A percentile compares a stretch with the other conserved stretches of the same genome.
Conservation (phyloP, 37 sponge, comb jelly and placozoan genomes). For the Oopsacas minuta region DNA sequence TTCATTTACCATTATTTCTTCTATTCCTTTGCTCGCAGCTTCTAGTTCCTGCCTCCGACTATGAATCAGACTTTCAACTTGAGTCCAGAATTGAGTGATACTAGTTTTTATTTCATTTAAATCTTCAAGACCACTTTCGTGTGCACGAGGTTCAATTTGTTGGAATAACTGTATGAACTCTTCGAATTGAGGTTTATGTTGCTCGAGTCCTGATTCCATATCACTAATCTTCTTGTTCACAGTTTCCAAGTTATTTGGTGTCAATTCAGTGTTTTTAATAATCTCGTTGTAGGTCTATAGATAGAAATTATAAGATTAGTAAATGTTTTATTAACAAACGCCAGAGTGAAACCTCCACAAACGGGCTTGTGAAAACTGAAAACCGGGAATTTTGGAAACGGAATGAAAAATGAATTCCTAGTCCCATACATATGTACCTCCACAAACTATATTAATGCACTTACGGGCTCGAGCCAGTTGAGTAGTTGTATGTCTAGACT, state of each 20-base stretch:
- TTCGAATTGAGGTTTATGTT: neutral
- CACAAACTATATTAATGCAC: neutral
- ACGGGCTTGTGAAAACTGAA: no score
- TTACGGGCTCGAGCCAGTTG: conserved; percentile 8
- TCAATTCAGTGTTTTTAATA: neutral
- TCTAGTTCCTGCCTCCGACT: neutral
- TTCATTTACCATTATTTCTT: conserved; percentile 10
- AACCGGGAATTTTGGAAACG: no score
- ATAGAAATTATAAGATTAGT: neutral
- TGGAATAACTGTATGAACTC: neutral
- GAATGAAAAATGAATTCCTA: no score
- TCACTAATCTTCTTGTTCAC: neutral
- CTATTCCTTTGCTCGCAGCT: neutral
- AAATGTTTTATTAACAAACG: no score
- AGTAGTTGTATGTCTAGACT: neutral
- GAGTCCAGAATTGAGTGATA: neutral
- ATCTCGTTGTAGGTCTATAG: neutral
- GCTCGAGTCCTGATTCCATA: neutral
- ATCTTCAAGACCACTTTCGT: neutral
- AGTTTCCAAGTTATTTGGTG: neutral
- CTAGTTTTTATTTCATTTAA: neutral
- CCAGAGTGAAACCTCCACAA: no score
- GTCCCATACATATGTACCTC: no score
- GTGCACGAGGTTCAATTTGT: neutral
- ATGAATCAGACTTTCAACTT: neutral